These are phyloP conservation scores for Limenitis camilla DNA, from an alignment of 2,888 invertebrate species.

Conservation along the genomic window DNA sequence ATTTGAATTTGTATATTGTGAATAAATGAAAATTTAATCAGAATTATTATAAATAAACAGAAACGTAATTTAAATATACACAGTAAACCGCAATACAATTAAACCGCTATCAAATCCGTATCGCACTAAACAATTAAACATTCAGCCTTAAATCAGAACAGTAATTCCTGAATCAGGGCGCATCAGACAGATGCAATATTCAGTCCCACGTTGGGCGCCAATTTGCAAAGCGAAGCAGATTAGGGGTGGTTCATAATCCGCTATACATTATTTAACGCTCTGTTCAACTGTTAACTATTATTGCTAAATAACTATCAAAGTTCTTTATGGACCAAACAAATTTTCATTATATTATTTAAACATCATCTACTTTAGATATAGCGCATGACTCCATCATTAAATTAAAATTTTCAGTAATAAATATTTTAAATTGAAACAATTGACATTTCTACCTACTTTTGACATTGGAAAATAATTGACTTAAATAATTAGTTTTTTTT, in stretches of 20 bases:
- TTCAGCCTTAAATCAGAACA: constrained; percentile 20
- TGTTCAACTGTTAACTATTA: constrained; percentile 10
- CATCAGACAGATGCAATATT: constrained; percentile 29
- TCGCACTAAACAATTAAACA: constrained; percentile 21
- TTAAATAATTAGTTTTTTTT: too few relatives aligned
- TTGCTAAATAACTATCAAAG: not conserved
- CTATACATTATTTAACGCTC: constrained; percentile 23
- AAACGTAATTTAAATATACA: not conserved
- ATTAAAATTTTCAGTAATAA: too few relatives aligned
- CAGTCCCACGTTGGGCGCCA: constrained; percentile 26
- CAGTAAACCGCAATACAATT: constrained; percentile 3
- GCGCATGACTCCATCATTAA: too few relatives aligned
- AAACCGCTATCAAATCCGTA: constrained; percentile 16
- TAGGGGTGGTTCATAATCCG: constrained; percentile 20
- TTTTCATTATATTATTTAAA: too few relatives aligned
- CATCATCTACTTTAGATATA: too few relatives aligned
- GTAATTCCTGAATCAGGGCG: constrained; percentile 19
- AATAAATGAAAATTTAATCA: too few relatives aligned
- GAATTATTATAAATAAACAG: not conserved
- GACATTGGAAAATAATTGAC: too few relatives aligned
- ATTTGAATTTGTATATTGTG: too few relatives aligned
- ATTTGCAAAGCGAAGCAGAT: constrained; percentile 28
- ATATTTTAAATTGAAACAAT: too few relatives aligned
- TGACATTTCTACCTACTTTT: too few relatives aligned
- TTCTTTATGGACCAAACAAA: constrained; percentile 1